Evolutionary conservation across 2,888 invertebrate genomes (phyloP), one percentile per base, ranked within the genome.

Genomic region (Cotesia congregata): DNA sequence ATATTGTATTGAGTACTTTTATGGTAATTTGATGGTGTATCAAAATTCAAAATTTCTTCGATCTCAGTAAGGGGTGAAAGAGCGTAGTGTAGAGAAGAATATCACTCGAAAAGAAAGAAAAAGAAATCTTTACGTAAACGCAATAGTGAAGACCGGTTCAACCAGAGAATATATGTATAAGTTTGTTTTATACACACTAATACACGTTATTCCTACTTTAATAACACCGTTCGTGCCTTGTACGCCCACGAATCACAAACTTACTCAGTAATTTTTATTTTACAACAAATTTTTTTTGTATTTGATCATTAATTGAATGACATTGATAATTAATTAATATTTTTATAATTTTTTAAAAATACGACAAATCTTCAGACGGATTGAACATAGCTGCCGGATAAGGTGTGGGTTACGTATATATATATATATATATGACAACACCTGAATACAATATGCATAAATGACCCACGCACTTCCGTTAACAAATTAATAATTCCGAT

Each of bases 141-240:
- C 79, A 80, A 80, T 75, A 79, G 62, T 79, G 74, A 77, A 80
- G 85, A 86, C 86, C 86, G 86, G 86, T 86, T 86, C 80, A 82
- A 83, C 85, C 78, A 84, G 83, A 82, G 50, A 50, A 50, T 50
- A 50, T 50, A 7, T 30, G 30, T 50, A 50, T 83, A 84, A 82
- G 76, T 78, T 75, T 65, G 81, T 80, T 76, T 76, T 61, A 60
- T 72, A 75, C 39, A 15, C n/a, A 7, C 30, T 30, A 30, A 30
- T 30, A 30, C 30, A 30, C 50, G 40, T 65, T 40, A 68, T 69
- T 69, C 74, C 67, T 71, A 71, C 65, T 65, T 38, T 65, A 50
- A 50, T 50, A 38, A 50, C 30, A 15, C 72, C 67, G 73, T 62
- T 67, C 73, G 39, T 67, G 39, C 6, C 15, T 39, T 67, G 72